A percentile compares a stretch with the other conserved stretches of the same genome.
These are phyloP conservation scores for Sander lucioperca DNA, from an alignment of 2,113 vertebrate species.

Conservation along the genomic window DNA sequence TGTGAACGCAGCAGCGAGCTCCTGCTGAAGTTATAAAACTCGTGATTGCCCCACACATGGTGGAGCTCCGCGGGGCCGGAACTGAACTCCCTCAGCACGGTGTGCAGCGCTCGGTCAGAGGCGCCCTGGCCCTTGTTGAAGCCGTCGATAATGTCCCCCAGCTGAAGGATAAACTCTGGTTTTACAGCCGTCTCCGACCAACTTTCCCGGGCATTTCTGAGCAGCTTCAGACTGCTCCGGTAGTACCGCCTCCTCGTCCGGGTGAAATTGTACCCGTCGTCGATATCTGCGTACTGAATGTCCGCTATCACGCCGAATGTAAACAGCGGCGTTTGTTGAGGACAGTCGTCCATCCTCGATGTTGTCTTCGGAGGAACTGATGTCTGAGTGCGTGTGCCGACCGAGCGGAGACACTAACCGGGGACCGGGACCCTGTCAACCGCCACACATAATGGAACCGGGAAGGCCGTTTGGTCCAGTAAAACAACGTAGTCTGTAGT, in stretches of 20 bases:
- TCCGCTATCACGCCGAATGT: conserved; percentile 93
- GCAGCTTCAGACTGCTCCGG: conserved; percentile 85
- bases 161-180: conserved; percentile 90
- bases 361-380: neutral
- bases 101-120: conserved; percentile 83
- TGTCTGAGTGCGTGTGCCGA: neutral
- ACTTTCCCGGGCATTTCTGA: conserved; percentile 80
- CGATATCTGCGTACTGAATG: conserved; percentile 92
- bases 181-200: conserved; percentile 81
- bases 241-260: conserved; percentile 86
- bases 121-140: conserved; percentile 81
- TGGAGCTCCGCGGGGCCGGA: conserved; percentile 83
- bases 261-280: conserved; percentile 88
- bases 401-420: neutral
- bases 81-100: conserved; percentile 83
- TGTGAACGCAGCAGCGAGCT: conserved; percentile 77
- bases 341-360: conserved; percentile 76
- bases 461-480: too few species aligned
- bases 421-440: neutral
- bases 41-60: conserved; percentile 96
- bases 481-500: too few species aligned
- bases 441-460: neutral
- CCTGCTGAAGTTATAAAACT: conserved; percentile 95
- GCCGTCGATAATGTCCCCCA: conserved; percentile 95
- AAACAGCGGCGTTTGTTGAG: conserved; percentile 72